These are phyloP conservation scores for Drosophila setosimentum DNA, from an alignment of 2,888 invertebrate species.

Conservation along the genomic window DNA sequence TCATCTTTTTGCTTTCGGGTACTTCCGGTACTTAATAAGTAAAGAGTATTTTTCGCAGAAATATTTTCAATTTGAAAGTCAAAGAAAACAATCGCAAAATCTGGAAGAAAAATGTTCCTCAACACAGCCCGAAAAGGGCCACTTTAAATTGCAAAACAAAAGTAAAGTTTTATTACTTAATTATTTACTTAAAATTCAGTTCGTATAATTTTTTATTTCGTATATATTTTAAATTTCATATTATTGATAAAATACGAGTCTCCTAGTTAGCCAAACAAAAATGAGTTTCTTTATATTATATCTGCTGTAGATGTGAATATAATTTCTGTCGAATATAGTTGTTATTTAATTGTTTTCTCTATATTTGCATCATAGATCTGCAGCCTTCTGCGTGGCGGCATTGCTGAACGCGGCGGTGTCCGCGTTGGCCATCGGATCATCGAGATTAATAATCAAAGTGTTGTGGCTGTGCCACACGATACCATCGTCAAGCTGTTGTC, in stretches of 20 bases:
- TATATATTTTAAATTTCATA: background rate
- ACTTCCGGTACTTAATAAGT: no score
- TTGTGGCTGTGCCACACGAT: conserved; percentile 99
- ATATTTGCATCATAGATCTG: conserved; percentile 90
- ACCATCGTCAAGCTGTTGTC: conserved; percentile 99
- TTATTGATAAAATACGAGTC: background rate
- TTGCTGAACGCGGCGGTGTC: conserved; percentile 99
- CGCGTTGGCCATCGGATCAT: conserved; percentile 99
- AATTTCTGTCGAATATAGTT: background rate
- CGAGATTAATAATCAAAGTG: conserved; percentile 99
- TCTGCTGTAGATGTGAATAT: background rate
- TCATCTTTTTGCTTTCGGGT: background rate
- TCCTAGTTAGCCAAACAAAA: background rate
- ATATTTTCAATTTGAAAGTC: no score
- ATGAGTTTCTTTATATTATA: background rate
- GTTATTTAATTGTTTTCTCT: background rate
- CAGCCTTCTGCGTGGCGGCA: conserved; percentile 98
- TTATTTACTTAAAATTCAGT: background rate
- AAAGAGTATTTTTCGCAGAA: no score
- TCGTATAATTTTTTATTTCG: background rate
- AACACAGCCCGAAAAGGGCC: background rate
- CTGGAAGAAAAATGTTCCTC: no score
- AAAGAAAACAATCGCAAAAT: no score
- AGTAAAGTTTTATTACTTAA: background rate
- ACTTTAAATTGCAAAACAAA: background rate